Conservation (phyloP, 2,888 invertebrate genomes). For the Cerastis rubricosa region DNA sequence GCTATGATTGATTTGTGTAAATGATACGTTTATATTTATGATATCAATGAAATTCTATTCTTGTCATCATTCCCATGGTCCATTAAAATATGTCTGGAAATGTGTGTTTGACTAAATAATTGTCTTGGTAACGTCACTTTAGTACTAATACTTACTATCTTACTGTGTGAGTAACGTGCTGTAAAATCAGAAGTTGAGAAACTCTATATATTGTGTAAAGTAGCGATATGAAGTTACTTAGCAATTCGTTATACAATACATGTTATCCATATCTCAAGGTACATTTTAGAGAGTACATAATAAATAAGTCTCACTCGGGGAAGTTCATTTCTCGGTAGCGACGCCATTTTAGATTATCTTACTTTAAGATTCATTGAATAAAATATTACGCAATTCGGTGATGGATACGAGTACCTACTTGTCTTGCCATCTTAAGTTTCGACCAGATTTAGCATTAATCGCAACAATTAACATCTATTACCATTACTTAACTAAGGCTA, state of each 20-base stretch:
- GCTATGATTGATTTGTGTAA: slow-evolving; percentile 66
- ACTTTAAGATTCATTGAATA: slow-evolving; percentile 8
- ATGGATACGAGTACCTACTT: slow-evolving; percentile 1
- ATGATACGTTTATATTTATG: slow-evolving; percentile 43
- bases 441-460: slow-evolving; percentile 19
- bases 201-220: neutral
- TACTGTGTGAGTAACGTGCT: neutral
- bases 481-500: slow-evolving; percentile 34
- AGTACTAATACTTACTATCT: neutral
- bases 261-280: neutral
- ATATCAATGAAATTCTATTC: slow-evolving; percentile 41
- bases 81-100: neutral
- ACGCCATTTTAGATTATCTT: slow-evolving; percentile 11
- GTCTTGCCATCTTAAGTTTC: slow-evolving; percentile 4
- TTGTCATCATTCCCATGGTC: slow-evolving; percentile 16
- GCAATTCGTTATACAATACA: slow-evolving; percentile 2
- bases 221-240: neutral
- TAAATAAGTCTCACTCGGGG: neutral
- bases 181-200: neutral
- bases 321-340: neutral
- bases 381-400: slow-evolving; percentile 14
- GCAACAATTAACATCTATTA: slow-evolving; percentile 42
- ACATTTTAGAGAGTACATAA: slow-evolving; percentile 15
- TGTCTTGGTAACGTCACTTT: neutral
- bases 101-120: neutral